A percentile compares a stretch with the other conserved stretches of the same genome.
These are phyloP conservation scores for Symphodus melops DNA, from an alignment of 2,113 vertebrate genomes.

Conservation along the genomic window DNA sequence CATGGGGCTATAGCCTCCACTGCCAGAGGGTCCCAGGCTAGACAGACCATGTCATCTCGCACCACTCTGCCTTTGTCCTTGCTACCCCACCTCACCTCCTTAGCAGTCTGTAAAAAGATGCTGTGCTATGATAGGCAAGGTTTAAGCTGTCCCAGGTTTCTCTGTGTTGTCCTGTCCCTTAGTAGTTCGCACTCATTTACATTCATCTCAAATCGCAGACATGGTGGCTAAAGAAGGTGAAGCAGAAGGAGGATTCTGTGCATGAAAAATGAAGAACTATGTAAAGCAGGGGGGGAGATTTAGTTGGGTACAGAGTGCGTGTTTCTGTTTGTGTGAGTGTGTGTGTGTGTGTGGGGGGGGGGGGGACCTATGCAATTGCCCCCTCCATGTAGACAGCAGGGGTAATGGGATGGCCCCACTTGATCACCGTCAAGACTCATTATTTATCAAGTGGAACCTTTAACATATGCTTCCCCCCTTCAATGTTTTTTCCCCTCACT, in stretches of 20 bases:
- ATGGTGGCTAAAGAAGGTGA: slow-evolving; percentile 6
- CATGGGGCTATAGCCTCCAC: slow-evolving; percentile 33
- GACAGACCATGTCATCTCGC: slow-evolving; percentile 47
- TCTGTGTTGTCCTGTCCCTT: slow-evolving; percentile 32
- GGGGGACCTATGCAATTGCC: slow-evolving; percentile 55
- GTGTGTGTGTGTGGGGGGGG: slow-evolving; percentile 1
- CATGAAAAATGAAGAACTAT: slow-evolving; percentile 35
- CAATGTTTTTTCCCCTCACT: slow-evolving; percentile 15
- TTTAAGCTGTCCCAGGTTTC: slow-evolving; percentile 39
- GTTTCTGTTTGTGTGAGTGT: neutral
- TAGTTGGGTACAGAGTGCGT: neutral
- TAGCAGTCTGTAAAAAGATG: slow-evolving; percentile 16
- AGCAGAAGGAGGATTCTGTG: slow-evolving; percentile 3
- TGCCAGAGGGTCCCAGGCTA: slow-evolving; percentile 4
- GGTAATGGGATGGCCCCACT: slow-evolving; percentile 44
- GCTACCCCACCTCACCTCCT: slow-evolving; percentile 29
- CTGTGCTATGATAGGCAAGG: slow-evolving; percentile 41
- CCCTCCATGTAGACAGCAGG: slow-evolving; percentile 58
- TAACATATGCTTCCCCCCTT: slow-evolving; percentile 59
- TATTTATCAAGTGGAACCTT: slow-evolving; percentile 63
- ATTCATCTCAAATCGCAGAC: slow-evolving; percentile 29
- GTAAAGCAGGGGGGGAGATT: neutral
- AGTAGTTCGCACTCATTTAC: slow-evolving; percentile 50
- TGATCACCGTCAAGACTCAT: slow-evolving; percentile 60
- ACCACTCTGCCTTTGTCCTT: slow-evolving; percentile 69